Conservation (phyloP, 2,113 vertebrate genomes). For the Spilogale gracilis region DNA sequence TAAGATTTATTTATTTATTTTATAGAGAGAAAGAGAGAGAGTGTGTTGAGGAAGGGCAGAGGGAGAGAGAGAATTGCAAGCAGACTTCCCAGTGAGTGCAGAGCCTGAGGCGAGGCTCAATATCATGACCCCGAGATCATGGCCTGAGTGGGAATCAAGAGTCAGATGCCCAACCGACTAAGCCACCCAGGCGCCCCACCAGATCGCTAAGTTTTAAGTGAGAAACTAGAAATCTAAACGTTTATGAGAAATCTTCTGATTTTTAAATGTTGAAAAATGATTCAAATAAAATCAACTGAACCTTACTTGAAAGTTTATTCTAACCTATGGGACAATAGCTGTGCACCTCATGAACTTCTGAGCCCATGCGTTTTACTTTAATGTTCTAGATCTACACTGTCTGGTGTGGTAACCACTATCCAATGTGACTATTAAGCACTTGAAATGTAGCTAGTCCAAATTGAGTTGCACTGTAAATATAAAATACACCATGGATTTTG, state of each 20-base stretch:
- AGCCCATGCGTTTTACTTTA: neutral
- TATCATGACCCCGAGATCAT: neutral
- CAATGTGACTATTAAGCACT: neutral
- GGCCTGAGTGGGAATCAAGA: neutral
- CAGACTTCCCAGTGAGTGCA: neutral
- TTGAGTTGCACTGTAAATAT: neutral
- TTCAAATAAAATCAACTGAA: neutral
- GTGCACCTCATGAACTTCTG: neutral
- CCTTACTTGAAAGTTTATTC: constrained; percentile 22
- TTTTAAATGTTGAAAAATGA: neutral
- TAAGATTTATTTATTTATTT: neutral
- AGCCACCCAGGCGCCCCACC: neutral
- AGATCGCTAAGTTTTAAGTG: neutral
- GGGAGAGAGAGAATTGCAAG: neutral
- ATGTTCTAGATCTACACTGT: neutral
- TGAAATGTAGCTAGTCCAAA: neutral
- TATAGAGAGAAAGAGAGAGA: neutral
- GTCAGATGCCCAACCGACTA: neutral
- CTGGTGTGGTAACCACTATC: neutral
- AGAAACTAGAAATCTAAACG: neutral
- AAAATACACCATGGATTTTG: neutral
- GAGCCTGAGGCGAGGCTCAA: neutral
- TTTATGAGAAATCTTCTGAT: neutral
- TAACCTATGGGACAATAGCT: neutral
- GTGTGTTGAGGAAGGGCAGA: neutral